Evolutionary conservation across 2,888 invertebrate species (phyloP).

Genomic region (Phasia obesa): DNA sequence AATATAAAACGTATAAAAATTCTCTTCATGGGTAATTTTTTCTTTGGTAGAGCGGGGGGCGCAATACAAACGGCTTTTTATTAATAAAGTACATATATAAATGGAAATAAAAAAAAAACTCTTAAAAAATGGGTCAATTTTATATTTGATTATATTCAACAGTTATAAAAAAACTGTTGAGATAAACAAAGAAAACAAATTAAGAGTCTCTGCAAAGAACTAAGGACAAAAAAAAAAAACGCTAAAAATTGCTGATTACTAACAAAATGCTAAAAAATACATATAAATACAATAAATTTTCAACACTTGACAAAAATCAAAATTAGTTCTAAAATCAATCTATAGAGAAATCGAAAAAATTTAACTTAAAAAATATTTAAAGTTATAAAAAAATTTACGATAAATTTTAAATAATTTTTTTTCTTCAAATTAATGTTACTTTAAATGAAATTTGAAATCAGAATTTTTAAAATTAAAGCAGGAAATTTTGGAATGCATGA

Average conservation of each 20-base stretch:
- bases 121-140: constrained; percentile 57
- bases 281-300: too few species aligned
- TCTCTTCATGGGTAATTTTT: background rate
- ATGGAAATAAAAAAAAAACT: constrained; percentile 15
- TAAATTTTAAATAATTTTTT: background rate
- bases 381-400: background rate
- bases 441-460: constrained; percentile 1
- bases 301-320: too few species aligned
- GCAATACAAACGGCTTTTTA: constrained; percentile 18
- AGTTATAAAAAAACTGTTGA: background rate
- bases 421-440: background rate
- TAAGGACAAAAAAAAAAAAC: background rate
- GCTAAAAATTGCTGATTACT: background rate
- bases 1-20: background rate
- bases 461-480: too few species aligned
- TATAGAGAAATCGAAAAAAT: too few species aligned
- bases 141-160: constrained; percentile 29
- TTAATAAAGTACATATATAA: constrained; percentile 46
- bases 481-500: too few species aligned
- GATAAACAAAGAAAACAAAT: background rate
- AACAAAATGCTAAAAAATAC: too few species aligned
- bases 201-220: too few species aligned
- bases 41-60: constrained; percentile 1
- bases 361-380: background rate
- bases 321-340: too few species aligned